Conservation (phyloP, 2,888 invertebrate species). For the Deilephila elpenor region DNA sequence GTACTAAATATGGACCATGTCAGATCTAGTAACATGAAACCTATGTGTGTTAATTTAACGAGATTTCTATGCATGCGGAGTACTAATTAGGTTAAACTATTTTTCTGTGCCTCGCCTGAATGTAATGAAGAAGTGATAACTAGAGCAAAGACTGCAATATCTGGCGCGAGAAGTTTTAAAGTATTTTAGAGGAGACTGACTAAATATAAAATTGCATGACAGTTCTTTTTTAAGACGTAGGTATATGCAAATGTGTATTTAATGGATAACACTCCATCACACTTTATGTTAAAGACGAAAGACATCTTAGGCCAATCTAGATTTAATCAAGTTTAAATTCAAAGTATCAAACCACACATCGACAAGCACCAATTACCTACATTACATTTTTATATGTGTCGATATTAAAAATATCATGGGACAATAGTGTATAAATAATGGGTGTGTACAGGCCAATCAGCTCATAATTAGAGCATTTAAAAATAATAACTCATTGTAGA, state of each 20-base stretch:
- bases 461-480: background rate
- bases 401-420: no score
- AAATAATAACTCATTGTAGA: background rate
- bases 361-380: no score
- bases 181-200: background rate
- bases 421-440: no score
- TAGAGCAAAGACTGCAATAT: slow-evolving; percentile 1
- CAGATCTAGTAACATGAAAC: background rate
- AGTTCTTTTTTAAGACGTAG: background rate
- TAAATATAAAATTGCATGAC: background rate
- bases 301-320: no score
- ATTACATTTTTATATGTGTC: no score
- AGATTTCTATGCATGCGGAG: slow-evolving; percentile 3
- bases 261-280: no score
- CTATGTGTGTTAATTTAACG: slow-evolving; percentile 3
- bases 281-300: no score
- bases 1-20: background rate
- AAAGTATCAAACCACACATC: no score
- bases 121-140: slow-evolving; percentile 6
- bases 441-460: no score
- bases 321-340: no score
- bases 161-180: background rate
- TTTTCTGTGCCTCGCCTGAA: slow-evolving; percentile 3
- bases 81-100: slow-evolving; percentile 2
- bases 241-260: no score